Conservation (phyloP, 92 coral and sea anemone species). For the Nematostella vectensis region DNA sequence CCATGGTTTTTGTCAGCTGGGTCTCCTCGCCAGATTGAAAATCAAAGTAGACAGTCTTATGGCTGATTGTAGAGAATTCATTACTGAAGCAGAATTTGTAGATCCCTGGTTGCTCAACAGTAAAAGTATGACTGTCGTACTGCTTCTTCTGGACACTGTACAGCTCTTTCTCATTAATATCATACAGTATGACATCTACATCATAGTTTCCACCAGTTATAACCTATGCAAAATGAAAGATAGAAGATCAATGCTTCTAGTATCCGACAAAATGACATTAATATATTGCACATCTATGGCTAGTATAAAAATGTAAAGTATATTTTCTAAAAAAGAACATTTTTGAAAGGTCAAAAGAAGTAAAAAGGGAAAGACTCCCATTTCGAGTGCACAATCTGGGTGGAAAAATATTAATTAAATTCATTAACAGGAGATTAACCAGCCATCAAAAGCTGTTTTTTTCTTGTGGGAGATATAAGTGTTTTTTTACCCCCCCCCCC, state of each 20-base stretch:
- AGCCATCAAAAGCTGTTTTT: too few relatives aligned
- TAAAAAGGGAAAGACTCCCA: too few relatives aligned
- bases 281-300: background rate
- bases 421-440: too few relatives aligned
- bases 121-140: constrained; percentile 83
- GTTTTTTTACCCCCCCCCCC: too few relatives aligned
- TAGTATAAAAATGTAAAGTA: background rate
- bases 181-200: constrained; percentile 80
- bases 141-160: constrained; percentile 91
- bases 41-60: constrained; percentile 96
- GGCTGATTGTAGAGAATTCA: constrained; percentile 99
- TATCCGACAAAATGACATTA: too few relatives aligned
- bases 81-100: constrained; percentile 99
- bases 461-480: too few relatives aligned
- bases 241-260: too few relatives aligned
- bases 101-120: constrained; percentile 67
- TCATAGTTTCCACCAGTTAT: constrained; percentile 99
- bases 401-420: too few relatives aligned
- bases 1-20: constrained; percentile 68
- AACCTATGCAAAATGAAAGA: constrained; percentile 51
- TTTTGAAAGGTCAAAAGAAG: too few relatives aligned
- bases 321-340: too few relatives aligned
- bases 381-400: too few relatives aligned
- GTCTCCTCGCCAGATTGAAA: constrained; percentile 91
- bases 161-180: constrained; percentile 54